Conservation (phyloP, 2,113 vertebrate genomes). For the zebrafish (Danio rerio) region DNA sequence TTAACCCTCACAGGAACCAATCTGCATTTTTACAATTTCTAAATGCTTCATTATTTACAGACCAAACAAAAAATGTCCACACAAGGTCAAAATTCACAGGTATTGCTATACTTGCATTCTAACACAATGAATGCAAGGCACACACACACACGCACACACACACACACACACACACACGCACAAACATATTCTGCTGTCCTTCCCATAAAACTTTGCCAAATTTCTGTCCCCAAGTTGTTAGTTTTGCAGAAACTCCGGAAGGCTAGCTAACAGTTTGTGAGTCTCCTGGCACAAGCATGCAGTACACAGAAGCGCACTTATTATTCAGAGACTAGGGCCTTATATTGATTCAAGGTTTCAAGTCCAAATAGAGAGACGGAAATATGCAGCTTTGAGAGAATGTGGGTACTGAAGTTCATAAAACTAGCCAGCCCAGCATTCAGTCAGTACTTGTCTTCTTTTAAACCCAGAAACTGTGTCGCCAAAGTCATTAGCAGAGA, state of each 20-base stretch:
- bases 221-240: background rate
- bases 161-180: no score
- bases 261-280: background rate
- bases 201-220: background rate
- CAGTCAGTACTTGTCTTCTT: background rate
- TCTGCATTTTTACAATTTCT: no score
- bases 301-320: conserved; percentile 34
- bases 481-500: conserved; percentile 10
- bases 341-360: conserved; percentile 36
- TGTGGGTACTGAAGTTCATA: conserved; percentile 44
- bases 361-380: conserved; percentile 39
- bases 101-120: no score
- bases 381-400: conserved; percentile 14
- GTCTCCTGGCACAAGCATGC: conserved; percentile 25
- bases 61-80: no score
- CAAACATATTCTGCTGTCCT: background rate
- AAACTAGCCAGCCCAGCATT: conserved; percentile 21
- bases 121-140: no score
- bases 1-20: no score
- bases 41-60: no score
- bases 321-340: conserved; percentile 28
- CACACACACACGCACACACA: no score
- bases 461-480: conserved; percentile 13
- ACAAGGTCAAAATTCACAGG: no score
- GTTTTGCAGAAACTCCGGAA: background rate